These are phyloP conservation scores for Drosophila equinoxialis DNA, from an alignment of 1,140 invertebrate genomes.

Conservation along the genomic window DNA sequence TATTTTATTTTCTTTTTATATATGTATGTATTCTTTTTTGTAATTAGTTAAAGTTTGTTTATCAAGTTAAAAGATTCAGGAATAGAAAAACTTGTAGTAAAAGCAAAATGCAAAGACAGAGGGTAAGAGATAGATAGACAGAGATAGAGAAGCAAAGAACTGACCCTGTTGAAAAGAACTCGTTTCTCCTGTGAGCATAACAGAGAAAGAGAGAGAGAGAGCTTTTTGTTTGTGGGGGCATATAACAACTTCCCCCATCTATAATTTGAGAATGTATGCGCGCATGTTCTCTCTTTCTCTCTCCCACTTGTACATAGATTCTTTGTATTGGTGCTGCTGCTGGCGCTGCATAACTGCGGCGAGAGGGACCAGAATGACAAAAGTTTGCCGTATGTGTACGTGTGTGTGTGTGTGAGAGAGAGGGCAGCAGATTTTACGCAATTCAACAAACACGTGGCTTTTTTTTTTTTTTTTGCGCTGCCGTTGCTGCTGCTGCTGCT, in stretches of 20 bases:
- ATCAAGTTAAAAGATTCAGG: conserved; percentile 34
- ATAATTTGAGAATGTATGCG: conserved; percentile 18
- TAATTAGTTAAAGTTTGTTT: conserved; percentile 61
- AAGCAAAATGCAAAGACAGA: conserved; percentile 19
- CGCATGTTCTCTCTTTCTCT: conserved; percentile 40
- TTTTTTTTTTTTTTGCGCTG: conserved; percentile 12
- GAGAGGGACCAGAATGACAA: conserved; percentile 33
- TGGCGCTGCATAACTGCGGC: conserved; percentile 41
- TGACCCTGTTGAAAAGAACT: conserved; percentile 50
- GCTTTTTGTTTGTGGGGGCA: too few relatives aligned
- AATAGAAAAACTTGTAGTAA: conserved; percentile 34
- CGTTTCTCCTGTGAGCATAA: conserved; percentile 59
- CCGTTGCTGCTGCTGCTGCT: conserved; percentile 33
- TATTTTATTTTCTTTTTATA: conserved; percentile 6
- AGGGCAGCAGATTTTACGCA: conserved; percentile 65
- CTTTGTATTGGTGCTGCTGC: conserved; percentile 3
- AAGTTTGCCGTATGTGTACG: conserved; percentile 21
- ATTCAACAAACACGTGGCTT: conserved; percentile 73
- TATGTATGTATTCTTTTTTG: too few relatives aligned
- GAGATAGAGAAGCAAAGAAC: conserved; percentile 16
- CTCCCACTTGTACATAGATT: not conserved
- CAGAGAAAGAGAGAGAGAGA: conserved; percentile 24
- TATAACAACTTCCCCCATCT: too few relatives aligned
- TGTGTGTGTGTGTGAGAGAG: conserved; percentile 11
- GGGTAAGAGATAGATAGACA: conserved; percentile 18